Conservation (phyloP, 2,888 invertebrate species). For the Parthenolecanium corni region DNA sequence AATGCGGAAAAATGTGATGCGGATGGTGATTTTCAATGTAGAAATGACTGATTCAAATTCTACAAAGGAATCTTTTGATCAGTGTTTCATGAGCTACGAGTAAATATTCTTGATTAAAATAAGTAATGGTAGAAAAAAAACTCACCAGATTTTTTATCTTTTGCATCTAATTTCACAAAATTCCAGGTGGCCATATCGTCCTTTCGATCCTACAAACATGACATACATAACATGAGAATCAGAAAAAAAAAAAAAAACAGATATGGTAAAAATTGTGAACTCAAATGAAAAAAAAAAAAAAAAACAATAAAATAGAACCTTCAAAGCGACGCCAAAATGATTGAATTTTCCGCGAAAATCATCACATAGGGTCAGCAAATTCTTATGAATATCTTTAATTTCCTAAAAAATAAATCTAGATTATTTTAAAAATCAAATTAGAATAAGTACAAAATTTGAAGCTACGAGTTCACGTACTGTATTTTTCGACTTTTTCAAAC, state of each 20-base stretch:
- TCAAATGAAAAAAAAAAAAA: too few species aligned
- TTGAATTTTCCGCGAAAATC: slow-evolving; percentile 2
- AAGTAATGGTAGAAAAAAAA: too few species aligned
- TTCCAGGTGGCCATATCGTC: slow-evolving; percentile 10
- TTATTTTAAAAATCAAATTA: background rate
- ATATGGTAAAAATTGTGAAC: background rate
- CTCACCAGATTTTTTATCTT: background rate
- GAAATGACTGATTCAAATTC: too few species aligned
- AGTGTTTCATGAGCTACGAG: too few species aligned
- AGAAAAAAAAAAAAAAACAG: background rate
- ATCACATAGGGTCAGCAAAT: slow-evolving; percentile 7
- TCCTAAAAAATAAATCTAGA: background rate
- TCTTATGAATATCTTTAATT: background rate
- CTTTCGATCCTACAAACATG: slow-evolving; percentile 8
- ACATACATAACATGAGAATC: background rate
- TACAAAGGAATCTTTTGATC: too few species aligned
- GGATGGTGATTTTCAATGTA: too few species aligned
- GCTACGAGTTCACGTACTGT: background rate
- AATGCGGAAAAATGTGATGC: too few species aligned
- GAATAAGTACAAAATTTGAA: too few species aligned
- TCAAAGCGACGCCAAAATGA: background rate
- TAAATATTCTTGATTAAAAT: too few species aligned
- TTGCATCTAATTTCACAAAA: background rate
- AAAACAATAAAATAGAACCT: slow-evolving; percentile 2
- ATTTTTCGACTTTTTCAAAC: background rate